Percentiles rank a stretch among this genome's conserved stretches.
Evolutionary conservation across 2,797 vertebrate species (phyloP).

Genomic region (Betta splendens): DNA sequence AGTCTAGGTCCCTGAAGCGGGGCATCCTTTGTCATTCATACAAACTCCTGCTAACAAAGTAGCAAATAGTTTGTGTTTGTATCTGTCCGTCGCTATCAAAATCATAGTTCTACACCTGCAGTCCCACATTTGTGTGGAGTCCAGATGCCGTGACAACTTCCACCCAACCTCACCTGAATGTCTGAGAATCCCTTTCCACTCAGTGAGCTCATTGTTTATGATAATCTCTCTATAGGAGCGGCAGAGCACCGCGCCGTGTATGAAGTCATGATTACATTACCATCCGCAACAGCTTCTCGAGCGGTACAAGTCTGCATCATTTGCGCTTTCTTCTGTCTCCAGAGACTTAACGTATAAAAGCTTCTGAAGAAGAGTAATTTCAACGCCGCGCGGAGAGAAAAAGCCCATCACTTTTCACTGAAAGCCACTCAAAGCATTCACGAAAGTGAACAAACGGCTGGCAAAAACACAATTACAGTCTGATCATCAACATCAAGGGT

Average conservation of each 20-base stretch:
- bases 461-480: conserved; percentile 1
- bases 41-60: conserved; percentile 13
- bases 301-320: conserved; percentile 47
- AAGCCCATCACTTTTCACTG: conserved; percentile 11
- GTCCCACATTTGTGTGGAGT: no score
- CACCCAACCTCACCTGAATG: no score
- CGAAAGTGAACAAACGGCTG: conserved; percentile 15
- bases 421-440: conserved; percentile 32
- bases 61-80: conserved; percentile 16
- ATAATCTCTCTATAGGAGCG: conserved; percentile 20
- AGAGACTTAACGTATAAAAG: conserved; percentile 37
- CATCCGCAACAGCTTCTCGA: conserved; percentile 44
- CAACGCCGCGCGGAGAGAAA: conserved; percentile 1
- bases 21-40: conserved; percentile 9
- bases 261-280: conserved; percentile 48
- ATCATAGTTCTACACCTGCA: neutral
- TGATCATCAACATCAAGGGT: neutral
- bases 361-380: conserved; percentile 42
- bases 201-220: conserved; percentile 3
- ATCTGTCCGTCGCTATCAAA: conserved; percentile 19
- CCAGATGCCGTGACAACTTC: no score
- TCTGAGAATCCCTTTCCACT: conserved; percentile 25
- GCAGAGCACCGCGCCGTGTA: neutral
- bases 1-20: conserved; percentile 4
- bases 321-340: conserved; percentile 41